A percentile compares a stretch with the other conserved stretches of the same genome.
phyloP scores from a whole-genome alignment of 2,888 invertebrate species.

The Sussaba pulchella region DNA sequence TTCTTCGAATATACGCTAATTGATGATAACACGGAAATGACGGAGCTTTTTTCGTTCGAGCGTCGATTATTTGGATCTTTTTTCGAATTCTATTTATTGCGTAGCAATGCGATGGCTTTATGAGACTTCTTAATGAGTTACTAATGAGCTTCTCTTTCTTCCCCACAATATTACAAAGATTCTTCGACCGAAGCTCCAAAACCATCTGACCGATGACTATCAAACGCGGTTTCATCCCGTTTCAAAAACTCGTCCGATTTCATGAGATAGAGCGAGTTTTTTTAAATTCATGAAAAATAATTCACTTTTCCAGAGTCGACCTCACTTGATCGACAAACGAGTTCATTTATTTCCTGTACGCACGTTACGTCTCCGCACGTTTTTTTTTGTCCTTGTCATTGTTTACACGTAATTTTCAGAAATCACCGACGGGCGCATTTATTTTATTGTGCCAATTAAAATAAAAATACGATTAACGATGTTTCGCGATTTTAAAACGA shows the following conservation, averaged over 20 bases:
- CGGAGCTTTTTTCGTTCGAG: conserved; percentile 29
- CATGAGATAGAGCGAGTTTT: not conserved
- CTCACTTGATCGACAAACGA: conserved; percentile 6
- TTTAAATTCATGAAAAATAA: conserved; percentile 41
- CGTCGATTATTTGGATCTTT: conserved; percentile 32
- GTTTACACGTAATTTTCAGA: not conserved
- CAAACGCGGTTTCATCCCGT: conserved; percentile 24
- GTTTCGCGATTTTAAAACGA: not conserved
- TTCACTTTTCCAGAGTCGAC: not conserved
- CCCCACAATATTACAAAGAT: conserved; percentile 42
- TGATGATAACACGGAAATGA: conserved; percentile 36
- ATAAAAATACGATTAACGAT: not conserved
- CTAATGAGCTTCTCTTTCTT: conserved; percentile 14
- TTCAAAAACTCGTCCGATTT: too few relatives aligned
- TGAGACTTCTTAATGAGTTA: conserved; percentile 36
- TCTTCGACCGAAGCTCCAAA: conserved; percentile 28
- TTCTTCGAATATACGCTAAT: conserved; percentile 32
- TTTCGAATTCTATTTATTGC: conserved; percentile 38
- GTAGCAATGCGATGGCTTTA: conserved; percentile 41
- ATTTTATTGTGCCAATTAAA: not conserved
- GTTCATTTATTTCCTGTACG: conserved; percentile 7
- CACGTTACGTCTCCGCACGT: not conserved
- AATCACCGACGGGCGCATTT: conserved; percentile 7
- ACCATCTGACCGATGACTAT: conserved; percentile 10
- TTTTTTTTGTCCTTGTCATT: not conserved